A percentile compares a stretch with the other conserved stretches of the same genome.
Conservation (phyloP, 1,140 invertebrate species). For the Procambarus virginalis region DNA sequence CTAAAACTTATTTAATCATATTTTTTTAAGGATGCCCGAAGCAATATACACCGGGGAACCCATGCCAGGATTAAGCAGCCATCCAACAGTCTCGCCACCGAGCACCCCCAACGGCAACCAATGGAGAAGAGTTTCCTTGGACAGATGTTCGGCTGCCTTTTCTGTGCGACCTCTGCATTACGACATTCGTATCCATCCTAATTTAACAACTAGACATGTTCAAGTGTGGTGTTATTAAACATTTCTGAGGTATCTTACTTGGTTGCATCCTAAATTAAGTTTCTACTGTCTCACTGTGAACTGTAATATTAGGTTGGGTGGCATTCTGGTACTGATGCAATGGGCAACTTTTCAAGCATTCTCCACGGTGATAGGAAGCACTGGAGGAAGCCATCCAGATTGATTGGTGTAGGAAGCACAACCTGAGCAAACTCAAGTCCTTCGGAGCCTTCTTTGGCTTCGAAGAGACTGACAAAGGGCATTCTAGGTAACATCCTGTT, state of each 20-base stretch:
- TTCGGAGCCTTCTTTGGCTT: too few relatives aligned
- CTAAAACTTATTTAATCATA: background rate
- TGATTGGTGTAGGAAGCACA: too few relatives aligned
- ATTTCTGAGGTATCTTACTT: background rate
- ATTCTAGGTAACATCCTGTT: too few relatives aligned
- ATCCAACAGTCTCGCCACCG: slow-evolving; percentile 50
- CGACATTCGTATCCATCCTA: slow-evolving; percentile 93
- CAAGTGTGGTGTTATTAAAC: slow-evolving; percentile 78
- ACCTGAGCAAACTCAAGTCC: too few relatives aligned
- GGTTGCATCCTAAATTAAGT: too few relatives aligned
- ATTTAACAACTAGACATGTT: slow-evolving; percentile 90
- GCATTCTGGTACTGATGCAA: too few relatives aligned
- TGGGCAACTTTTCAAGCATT: too few relatives aligned
- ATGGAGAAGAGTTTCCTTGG: slow-evolving; percentile 89
- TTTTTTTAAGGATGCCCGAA: slow-evolving; percentile 81
- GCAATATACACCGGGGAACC: slow-evolving; percentile 72
- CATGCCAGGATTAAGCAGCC: slow-evolving; percentile 51
- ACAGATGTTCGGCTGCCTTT: slow-evolving; percentile 88
- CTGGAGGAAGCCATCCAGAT: too few relatives aligned
- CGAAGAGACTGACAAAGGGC: too few relatives aligned
- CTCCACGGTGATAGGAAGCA: too few relatives aligned
- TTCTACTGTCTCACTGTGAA: too few relatives aligned
- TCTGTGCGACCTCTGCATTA: slow-evolving; percentile 87
- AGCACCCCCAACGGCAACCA: slow-evolving; percentile 80
- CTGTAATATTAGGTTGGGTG: too few relatives aligned